Conservation (phyloP, 1,140 invertebrate genomes). For the Cydia fagiglandana region DNA sequence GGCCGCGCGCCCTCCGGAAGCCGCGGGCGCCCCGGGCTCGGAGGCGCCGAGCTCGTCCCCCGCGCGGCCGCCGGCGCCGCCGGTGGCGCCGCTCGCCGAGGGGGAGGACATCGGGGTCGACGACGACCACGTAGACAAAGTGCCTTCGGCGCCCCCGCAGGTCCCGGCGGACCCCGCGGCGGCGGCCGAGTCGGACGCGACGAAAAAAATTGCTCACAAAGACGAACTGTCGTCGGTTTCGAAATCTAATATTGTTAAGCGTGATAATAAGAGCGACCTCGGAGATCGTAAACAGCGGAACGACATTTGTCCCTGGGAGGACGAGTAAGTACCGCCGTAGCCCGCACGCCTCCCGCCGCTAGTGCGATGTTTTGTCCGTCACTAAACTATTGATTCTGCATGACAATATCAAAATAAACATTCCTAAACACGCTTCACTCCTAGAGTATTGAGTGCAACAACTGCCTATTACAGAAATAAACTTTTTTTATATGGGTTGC, state of each 20-base stretch:
- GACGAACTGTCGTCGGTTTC: conserved; percentile 65
- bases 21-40: conserved; percentile 47
- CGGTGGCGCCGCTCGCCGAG: conserved; percentile 82
- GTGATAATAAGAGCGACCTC: conserved; percentile 67
- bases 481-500: conserved; percentile 21
- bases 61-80: conserved; percentile 60
- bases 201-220: conserved; percentile 64
- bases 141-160: conserved; percentile 63
- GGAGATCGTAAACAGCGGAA: conserved; percentile 81
- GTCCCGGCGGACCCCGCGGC: conserved; percentile 57
- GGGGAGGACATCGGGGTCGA: conserved; percentile 83
- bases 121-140: conserved; percentile 79
- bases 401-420: conserved; percentile 28
- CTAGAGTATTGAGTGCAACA: conserved; percentile 25
- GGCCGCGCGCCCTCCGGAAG: conserved; percentile 45
- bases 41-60: conserved; percentile 59
- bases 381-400: conserved; percentile 31
- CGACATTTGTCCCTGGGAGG: conserved; percentile 93
- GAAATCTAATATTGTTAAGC: conserved; percentile 72
- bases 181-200: conserved; percentile 57
- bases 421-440: conserved; percentile 31
- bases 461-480: conserved; percentile 28
- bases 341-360: conserved; percentile 35
- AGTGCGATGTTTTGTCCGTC: conserved; percentile 37
- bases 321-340: conserved; percentile 86